Conservation (phyloP, 2,888 invertebrate genomes). For the Calameuta filiformis region DNA sequence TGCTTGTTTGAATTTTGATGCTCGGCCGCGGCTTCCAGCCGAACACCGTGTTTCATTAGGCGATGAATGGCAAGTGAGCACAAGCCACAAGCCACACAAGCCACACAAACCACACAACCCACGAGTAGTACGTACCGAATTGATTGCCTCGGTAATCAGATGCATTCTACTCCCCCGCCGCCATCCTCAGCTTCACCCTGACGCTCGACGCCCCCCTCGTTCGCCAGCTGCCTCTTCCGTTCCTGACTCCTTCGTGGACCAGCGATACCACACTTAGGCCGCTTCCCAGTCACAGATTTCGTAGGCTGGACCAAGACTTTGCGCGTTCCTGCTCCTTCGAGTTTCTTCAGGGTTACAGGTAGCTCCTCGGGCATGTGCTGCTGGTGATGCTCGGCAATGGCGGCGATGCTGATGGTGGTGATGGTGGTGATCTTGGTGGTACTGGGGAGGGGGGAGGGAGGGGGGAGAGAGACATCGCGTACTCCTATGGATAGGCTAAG, state of each 20-base stretch:
- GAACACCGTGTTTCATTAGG: slow-evolving; percentile 30
- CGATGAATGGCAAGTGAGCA: slow-evolving; percentile 18
- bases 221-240: neutral
- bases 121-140: slow-evolving; percentile 29
- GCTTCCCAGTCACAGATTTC: neutral
- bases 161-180: slow-evolving; percentile 4
- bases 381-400: neutral
- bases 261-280: too few relatives aligned
- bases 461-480: slow-evolving; percentile 29
- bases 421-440: neutral
- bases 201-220: slow-evolving; percentile 1
- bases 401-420: neutral
- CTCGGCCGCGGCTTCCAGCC: slow-evolving; percentile 13
- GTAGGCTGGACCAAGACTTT: neutral
- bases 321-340: slow-evolving; percentile 38
- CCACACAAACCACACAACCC: neutral
- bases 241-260: neutral
- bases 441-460: fast-evolving
- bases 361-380: slow-evolving; percentile 29
- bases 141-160: slow-evolving; percentile 35
- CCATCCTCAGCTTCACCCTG: neutral
- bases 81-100: neutral
- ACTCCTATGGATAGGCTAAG: slow-evolving; percentile 21
- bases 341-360: slow-evolving; percentile 43
- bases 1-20: slow-evolving; percentile 36